phyloP scores from a whole-genome alignment of 2,888 invertebrate species.

The Lithophane ornitopus region DNA sequence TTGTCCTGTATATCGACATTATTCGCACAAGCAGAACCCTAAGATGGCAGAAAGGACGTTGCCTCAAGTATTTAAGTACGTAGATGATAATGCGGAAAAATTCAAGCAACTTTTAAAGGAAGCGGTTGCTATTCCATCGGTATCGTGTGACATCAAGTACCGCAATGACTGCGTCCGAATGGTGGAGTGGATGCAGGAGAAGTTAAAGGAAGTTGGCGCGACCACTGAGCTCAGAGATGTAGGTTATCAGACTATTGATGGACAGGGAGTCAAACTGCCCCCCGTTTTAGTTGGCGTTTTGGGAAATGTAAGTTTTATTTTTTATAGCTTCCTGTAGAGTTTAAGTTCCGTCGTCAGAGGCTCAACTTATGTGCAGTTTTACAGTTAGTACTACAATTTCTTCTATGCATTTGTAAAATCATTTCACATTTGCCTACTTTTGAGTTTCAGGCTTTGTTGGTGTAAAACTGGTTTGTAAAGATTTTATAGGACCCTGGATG shows the following conservation, averaged over 20 bases:
- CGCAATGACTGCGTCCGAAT: slow-evolving; percentile 95
- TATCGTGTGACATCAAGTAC: slow-evolving; percentile 97
- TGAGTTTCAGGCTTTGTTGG: background rate
- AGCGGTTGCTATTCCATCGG: slow-evolving; percentile 98
- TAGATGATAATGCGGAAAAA: slow-evolving; percentile 94
- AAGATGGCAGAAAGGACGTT: slow-evolving; percentile 85
- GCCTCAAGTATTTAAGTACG: slow-evolving; percentile 91
- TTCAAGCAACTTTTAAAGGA: slow-evolving; percentile 95
- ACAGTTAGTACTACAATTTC: background rate
- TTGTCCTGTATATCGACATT: slow-evolving; percentile 65
- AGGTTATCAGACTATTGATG: slow-evolving; percentile 94
- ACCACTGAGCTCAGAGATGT: slow-evolving; percentile 93
- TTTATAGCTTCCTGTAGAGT: background rate
- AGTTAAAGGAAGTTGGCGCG: slow-evolving; percentile 93
- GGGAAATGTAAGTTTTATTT: slow-evolving; percentile 91
- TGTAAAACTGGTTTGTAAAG: background rate
- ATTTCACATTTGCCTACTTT: background rate
- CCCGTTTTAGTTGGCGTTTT: slow-evolving; percentile 95
- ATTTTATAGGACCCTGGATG: background rate
- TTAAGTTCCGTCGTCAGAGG: background rate
- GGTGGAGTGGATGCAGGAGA: slow-evolving; percentile 95
- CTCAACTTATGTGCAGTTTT: background rate
- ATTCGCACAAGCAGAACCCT: slow-evolving; percentile 73
- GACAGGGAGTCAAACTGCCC: slow-evolving; percentile 94
- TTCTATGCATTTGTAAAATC: background rate